Percentiles rank a stretch among this genome's conserved stretches.
Evolutionary conservation across 2,797 vertebrate species (phyloP).

Genomic region (Zenarchopterus dispar): DNA sequence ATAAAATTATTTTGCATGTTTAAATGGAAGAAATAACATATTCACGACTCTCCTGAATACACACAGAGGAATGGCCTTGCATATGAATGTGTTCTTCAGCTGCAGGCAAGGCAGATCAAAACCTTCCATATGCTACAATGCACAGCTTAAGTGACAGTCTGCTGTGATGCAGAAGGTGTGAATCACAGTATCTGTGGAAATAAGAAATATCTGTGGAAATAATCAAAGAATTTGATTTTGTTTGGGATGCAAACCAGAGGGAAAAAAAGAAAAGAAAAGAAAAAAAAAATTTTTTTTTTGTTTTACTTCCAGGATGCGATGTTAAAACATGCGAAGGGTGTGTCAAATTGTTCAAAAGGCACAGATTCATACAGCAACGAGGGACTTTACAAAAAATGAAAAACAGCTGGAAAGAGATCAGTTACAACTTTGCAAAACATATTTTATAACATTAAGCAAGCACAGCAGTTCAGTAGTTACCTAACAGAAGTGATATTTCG

Average conservation of each 20-base stretch:
- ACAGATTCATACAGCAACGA: slow-evolving; percentile 6
- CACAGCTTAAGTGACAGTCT: slow-evolving; percentile 49
- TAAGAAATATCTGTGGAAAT: slow-evolving; percentile 42
- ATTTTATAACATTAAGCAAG: slow-evolving; percentile 32
- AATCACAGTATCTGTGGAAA: slow-evolving; percentile 47
- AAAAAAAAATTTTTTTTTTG: slow-evolving; percentile 23
- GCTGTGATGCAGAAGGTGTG: slow-evolving; percentile 51
- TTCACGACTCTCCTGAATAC: slow-evolving; percentile 63
- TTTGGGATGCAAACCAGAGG: slow-evolving; percentile 17
- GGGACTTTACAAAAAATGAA: slow-evolving; percentile 11
- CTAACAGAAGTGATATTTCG: slow-evolving; percentile 17
- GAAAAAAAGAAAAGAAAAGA: background rate
- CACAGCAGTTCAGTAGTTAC: slow-evolving; percentile 18
- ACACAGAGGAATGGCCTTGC: slow-evolving; percentile 52
- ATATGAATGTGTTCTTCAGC: slow-evolving; percentile 61
- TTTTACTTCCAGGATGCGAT: slow-evolving; percentile 30
- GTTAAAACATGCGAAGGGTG: slow-evolving; percentile 40
- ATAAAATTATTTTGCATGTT: slow-evolving; percentile 41
- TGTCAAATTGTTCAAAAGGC: slow-evolving; percentile 32
- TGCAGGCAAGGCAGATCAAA: slow-evolving; percentile 61
- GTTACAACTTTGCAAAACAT: slow-evolving; percentile 29
- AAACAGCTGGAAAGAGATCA: slow-evolving; percentile 21
- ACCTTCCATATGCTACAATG: slow-evolving; percentile 64
- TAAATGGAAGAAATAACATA: slow-evolving; percentile 67
- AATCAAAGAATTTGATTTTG: slow-evolving; percentile 51